Evolutionary conservation across 2,888 invertebrate species (phyloP), one percentile per base, ranked within the genome.

Genomic region (Clepsis dumicolana): DNA sequence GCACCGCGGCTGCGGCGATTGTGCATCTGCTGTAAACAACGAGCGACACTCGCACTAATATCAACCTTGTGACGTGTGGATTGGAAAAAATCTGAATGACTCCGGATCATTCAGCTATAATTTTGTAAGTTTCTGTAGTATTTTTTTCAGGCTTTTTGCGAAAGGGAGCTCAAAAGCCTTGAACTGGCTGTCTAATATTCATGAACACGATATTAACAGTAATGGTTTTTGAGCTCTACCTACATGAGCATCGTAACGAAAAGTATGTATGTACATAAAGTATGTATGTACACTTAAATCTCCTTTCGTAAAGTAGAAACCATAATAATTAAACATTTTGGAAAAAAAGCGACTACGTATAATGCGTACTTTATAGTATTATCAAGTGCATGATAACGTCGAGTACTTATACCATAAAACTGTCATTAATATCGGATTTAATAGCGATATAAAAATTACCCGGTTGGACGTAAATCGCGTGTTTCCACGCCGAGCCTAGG

Each of bases 1-100:
- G 74, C 73, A 73, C 73, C 80, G 77, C 81, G 65, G 41, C 60
- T 41, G 52, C 50, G 35, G 29, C 27, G 48, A 59, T 61, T 66
- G 48, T 64, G 63, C 52, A 59, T 29, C 67, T 52, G 54, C 66
- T 66, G 56, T 63, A 50, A 57, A 67, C 62, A 65, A 60, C 65
- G 48, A 32, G 62, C 38, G 38, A 25, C 59, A 38, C 32, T 48
- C 32, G 62, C 61, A 24, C 41, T 53, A 66, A 53, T 54, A 29
- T 32, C 44, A 54, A 56, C 54, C 54, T 62, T 54, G 66, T 53
- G 61, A 53, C 53, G 53, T 32, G 44, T 21, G 50, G 24, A n/a
- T 4, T 35, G 65, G n/a, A 41, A 59, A 61, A 53, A 21, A 32
- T 18, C 62, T 41, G 67, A 67, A 67, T 57, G 56, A 50, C 7